Evolutionary conservation across 2,113 vertebrate species (phyloP).

Genomic region (Cryptotis parvus): DNA sequence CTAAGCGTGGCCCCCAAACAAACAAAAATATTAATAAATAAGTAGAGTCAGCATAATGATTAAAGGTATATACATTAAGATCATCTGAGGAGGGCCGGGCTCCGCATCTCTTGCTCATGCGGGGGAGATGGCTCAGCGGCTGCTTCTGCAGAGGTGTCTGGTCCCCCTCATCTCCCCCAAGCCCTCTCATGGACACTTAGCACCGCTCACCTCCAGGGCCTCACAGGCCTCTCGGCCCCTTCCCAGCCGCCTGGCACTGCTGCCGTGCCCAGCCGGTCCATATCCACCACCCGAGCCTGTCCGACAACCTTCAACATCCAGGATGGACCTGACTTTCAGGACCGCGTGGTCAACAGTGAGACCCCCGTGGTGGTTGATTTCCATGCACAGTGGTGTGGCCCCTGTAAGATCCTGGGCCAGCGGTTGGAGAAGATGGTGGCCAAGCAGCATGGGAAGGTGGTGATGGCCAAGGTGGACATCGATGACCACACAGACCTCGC

Average conservation of each 20-base stretch:
- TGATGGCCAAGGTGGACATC: slow-evolving; percentile 99
- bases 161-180: slow-evolving; percentile 62
- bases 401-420: slow-evolving; percentile 97
- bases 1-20: not conserved
- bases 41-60: not conserved
- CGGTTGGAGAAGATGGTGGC: slow-evolving; percentile 95
- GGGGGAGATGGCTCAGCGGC: slow-evolving; percentile 97
- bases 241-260: slow-evolving; percentile 43
- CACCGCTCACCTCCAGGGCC: slow-evolving; percentile 48
- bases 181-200: slow-evolving; percentile 40
- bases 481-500: slow-evolving; percentile 98
- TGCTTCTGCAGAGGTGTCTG: slow-evolving; percentile 88
- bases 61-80: not conserved
- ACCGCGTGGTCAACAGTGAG: slow-evolving; percentile 94
- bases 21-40: slow-evolving; percentile 18
- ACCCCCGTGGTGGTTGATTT: slow-evolving; percentile 96
- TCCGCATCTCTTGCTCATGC: too few species aligned
- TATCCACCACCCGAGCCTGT: slow-evolving; percentile 79
- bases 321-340: slow-evolving; percentile 95
- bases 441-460: slow-evolving; percentile 94
- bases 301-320: slow-evolving; percentile 94
- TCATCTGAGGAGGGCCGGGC: too few species aligned
- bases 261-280: slow-evolving; percentile 26
- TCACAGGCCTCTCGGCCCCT: not conserved
- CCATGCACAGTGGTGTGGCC: slow-evolving; percentile 98